Evolutionary conservation across 2,797 vertebrate species (phyloP).

Genomic region (Fratercula arctica): DNA sequence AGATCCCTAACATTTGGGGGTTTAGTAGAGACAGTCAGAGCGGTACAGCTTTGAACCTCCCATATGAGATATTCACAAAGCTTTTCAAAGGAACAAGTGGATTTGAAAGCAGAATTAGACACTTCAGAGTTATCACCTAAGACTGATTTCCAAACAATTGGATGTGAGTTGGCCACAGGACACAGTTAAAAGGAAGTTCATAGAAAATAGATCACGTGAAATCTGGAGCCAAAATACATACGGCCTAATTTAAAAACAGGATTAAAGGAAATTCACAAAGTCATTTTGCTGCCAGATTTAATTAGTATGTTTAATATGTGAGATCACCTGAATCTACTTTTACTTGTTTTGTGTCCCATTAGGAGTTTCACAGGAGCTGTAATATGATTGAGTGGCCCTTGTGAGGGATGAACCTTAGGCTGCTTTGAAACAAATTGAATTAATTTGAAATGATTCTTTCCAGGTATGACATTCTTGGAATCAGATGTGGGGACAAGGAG

Average conservation of each 20-base stretch:
- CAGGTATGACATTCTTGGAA: conserved; percentile 61
- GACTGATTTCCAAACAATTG: conserved; percentile 11
- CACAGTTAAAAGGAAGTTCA: conserved; percentile 7
- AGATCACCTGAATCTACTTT: conserved; percentile 59
- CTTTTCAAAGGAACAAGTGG: conserved; percentile 2
- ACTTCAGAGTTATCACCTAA: not conserved
- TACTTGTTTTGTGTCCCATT: conserved; percentile 60
- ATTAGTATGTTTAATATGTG: conserved; percentile 52
- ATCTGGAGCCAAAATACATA: conserved; percentile 50
- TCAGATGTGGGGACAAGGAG: conserved; percentile 37
- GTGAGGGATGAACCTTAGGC: conserved; percentile 42
- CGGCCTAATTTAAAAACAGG: conserved; percentile 37
- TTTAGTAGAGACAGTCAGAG: not conserved
- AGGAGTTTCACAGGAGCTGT: conserved; percentile 52
- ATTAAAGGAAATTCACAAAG: conserved; percentile 52
- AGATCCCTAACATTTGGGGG: not conserved
- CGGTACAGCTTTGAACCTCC: not conserved
- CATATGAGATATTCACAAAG: not conserved
- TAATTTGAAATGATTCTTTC: conserved; percentile 68
- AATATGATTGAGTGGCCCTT: conserved; percentile 66
- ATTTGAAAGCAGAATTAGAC: conserved; percentile 20
- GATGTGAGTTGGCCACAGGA: not conserved
- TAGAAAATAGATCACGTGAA: conserved; percentile 27
- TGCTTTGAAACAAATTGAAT: conserved; percentile 57
- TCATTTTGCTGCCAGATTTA: conserved; percentile 52